phyloP scores from a whole-genome alignment of 2,113 vertebrate species.

The Ia io region DNA sequence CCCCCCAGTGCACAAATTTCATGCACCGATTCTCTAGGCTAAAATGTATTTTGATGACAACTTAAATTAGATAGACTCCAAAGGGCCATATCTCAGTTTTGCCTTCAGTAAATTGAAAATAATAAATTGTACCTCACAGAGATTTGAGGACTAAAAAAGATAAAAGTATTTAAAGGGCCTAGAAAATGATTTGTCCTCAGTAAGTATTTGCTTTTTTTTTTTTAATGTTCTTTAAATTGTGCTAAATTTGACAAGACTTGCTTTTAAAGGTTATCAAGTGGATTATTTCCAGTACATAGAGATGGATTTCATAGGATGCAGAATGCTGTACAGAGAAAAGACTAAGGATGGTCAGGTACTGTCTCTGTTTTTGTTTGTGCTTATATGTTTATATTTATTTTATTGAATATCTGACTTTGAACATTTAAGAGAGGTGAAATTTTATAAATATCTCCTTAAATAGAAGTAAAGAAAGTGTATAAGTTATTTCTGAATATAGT shows the following conservation, averaged over 20 bases:
- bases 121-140: neutral
- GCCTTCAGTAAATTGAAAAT: neutral
- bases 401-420: neutral
- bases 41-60: neutral
- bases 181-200: neutral
- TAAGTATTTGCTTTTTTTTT: neutral
- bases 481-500: neutral
- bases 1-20: too few relatives aligned
- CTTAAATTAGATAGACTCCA: neutral
- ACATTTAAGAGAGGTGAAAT: neutral
- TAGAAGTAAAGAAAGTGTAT: neutral
- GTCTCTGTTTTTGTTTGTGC: neutral
- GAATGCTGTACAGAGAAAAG: neutral
- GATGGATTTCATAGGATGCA: neutral
- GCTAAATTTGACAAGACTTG: neutral
- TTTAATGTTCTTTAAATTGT: neutral
- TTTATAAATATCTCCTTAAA: neutral
- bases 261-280: neutral
- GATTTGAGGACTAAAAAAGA: neutral
- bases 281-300: neutral
- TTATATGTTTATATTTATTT: constrained; percentile 1
- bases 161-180: neutral
- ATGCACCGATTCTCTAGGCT: neutral
- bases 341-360: neutral
- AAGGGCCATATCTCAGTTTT: neutral